These are phyloP conservation scores for Campoletis raptor DNA, from an alignment of 2,888 invertebrate species.

Conservation along the genomic window DNA sequence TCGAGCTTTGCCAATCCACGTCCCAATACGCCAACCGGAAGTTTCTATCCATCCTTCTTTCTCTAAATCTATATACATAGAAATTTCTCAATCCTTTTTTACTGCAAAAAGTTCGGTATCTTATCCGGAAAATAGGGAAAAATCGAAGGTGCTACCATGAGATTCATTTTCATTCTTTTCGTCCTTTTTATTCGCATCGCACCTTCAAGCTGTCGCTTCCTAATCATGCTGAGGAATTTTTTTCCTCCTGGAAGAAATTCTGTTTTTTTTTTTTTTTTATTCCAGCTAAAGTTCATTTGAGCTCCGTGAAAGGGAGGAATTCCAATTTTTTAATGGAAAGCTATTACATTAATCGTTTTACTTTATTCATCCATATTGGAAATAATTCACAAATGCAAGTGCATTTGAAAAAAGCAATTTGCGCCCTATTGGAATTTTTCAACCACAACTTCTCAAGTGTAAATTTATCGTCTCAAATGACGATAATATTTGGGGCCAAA, in stretches of 20 bases:
- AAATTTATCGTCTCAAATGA: background rate
- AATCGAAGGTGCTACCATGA: conserved; percentile 42
- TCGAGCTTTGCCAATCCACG: conserved; percentile 60
- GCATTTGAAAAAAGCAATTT: no score
- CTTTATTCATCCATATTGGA: background rate
- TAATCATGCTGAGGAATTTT: conserved; percentile 29
- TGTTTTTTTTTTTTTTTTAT: background rate
- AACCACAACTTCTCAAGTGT: background rate
- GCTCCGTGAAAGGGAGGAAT: background rate
- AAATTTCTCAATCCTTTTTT: background rate
- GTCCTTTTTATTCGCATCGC: conserved; percentile 42
- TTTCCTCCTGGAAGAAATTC: background rate
- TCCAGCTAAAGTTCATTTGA: conserved; percentile 21
- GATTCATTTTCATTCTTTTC: conserved; percentile 37
- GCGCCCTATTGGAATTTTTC: background rate
- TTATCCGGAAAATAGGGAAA: conserved; percentile 42
- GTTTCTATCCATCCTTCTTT: conserved; percentile 40
- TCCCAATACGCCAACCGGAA: conserved; percentile 61
- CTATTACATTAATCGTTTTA: background rate
- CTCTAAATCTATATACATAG: conserved; percentile 19
- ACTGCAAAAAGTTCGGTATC: conserved; percentile 22
- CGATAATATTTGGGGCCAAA: background rate
- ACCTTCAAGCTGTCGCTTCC: conserved; percentile 40
- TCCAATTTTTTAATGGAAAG: background rate
- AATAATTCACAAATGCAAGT: background rate